Percentiles rank a stretch among this genome's conserved stretches.
Evolutionary conservation across 2,113 vertebrate species (phyloP).

Genomic region (Orthonyx spaldingii): DNA sequence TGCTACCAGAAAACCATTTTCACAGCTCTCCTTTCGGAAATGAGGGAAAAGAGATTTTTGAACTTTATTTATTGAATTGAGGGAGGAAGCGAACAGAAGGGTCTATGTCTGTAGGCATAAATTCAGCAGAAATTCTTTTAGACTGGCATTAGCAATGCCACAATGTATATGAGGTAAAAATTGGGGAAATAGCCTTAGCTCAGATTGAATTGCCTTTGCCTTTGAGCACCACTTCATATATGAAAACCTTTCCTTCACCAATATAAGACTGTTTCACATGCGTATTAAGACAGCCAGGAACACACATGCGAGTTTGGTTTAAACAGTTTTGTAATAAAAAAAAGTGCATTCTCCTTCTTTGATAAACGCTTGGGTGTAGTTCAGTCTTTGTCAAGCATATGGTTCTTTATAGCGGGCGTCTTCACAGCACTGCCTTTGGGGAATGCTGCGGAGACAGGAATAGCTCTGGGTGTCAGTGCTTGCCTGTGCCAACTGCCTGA

Average conservation of each 20-base stretch:
- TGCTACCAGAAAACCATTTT: neutral
- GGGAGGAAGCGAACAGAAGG: neutral
- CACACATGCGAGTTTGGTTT: neutral
- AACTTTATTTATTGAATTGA: neutral
- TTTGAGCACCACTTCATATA: neutral
- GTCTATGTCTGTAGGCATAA: neutral
- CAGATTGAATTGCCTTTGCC: neutral
- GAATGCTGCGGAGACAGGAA: neutral
- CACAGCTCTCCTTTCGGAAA: neutral
- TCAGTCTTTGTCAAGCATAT: neutral
- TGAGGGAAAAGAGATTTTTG: neutral
- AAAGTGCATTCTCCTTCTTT: neutral
- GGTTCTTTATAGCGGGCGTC: neutral
- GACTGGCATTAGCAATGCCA: neutral
- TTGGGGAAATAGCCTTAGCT: neutral
- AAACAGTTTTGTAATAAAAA: neutral
- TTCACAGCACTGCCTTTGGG: neutral
- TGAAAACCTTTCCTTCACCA: neutral
- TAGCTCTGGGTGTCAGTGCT: neutral
- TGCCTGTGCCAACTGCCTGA: conserved; percentile 15
- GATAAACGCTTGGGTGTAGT: neutral
- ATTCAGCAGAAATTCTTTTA: neutral
- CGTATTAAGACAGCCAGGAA: neutral
- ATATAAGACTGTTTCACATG: neutral
- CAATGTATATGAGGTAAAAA: neutral